Conservation (phyloP, 2,888 invertebrate genomes). For the Papilio demoleus region DNA sequence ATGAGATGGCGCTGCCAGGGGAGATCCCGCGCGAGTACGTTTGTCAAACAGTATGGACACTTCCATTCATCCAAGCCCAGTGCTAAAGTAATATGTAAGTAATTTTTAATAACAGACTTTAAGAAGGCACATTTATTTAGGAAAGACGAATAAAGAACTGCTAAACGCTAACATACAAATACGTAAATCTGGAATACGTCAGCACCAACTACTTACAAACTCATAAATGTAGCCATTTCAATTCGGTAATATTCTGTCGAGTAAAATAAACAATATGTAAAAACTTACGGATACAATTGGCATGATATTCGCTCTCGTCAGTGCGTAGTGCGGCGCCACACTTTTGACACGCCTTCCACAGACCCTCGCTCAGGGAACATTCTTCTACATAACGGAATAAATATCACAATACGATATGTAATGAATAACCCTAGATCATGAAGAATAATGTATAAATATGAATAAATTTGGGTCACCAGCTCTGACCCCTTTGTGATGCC, state of each 20-base stretch:
- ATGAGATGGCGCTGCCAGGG: slow-evolving; percentile 93
- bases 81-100: slow-evolving; percentile 52
- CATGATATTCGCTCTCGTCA: slow-evolving; percentile 72
- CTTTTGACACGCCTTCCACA: slow-evolving; percentile 72
- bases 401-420: not conserved
- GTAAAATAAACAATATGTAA: too few species aligned
- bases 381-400: slow-evolving; percentile 61
- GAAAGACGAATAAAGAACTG: too few species aligned
- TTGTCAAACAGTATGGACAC: slow-evolving; percentile 93
- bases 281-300: slow-evolving; percentile 75
- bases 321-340: slow-evolving; percentile 71
- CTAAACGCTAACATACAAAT: too few species aligned
- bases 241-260: too few species aligned
- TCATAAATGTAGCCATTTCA: too few species aligned
- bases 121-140: too few species aligned
- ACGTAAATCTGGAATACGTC: too few species aligned
- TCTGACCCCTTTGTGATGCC: too few species aligned
- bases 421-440: too few species aligned
- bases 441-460: too few species aligned
- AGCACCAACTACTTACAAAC: too few species aligned
- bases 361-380: slow-evolving; percentile 71
- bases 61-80: slow-evolving; percentile 86
- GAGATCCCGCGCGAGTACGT: slow-evolving; percentile 89
- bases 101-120: not conserved
- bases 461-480: too few species aligned